phyloP scores from a whole-genome alignment of 2,797 vertebrate species.

The Menidia menidia region DNA sequence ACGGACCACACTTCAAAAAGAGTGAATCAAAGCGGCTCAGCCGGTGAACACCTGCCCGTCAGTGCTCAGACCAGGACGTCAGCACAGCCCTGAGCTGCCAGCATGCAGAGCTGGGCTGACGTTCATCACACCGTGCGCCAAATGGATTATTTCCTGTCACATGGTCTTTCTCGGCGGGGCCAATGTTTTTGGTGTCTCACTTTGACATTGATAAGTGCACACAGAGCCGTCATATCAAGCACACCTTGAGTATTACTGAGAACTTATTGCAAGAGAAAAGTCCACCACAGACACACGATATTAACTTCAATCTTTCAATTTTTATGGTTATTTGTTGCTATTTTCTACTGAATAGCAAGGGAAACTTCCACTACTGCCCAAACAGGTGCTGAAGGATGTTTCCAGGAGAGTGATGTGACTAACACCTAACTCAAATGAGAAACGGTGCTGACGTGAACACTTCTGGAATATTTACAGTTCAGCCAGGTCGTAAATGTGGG shows the following conservation, averaged over 20 bases:
- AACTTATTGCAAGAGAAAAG: not conserved
- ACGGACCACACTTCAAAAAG: constrained; percentile 9
- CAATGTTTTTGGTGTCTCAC: not conserved
- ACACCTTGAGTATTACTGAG: not conserved
- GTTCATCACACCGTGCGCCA: not conserved
- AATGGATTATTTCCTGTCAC: constrained; percentile 18
- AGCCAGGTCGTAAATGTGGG: not conserved
- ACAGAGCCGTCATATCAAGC: too few species aligned
- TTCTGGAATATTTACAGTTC: not conserved
- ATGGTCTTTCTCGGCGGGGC: not conserved
- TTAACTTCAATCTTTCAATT: not conserved
- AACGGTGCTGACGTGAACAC: not conserved
- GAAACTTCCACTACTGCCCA: not conserved
- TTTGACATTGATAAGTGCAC: not conserved
- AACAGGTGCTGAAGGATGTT: not conserved
- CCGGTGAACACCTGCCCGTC: constrained; percentile 1
- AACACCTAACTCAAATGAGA: not conserved
- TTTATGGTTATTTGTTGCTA: too few species aligned
- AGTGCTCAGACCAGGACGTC: not conserved
- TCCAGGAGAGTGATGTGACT: not conserved
- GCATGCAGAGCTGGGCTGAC: constrained; percentile 25
- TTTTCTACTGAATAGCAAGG: constrained; percentile 2
- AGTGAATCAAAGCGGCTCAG: not conserved
- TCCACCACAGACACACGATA: not conserved
- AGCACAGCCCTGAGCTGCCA: constrained; percentile 6